phyloP scores from a whole-genome alignment of 2,113 vertebrate genomes.

The Centropristis striata region DNA sequence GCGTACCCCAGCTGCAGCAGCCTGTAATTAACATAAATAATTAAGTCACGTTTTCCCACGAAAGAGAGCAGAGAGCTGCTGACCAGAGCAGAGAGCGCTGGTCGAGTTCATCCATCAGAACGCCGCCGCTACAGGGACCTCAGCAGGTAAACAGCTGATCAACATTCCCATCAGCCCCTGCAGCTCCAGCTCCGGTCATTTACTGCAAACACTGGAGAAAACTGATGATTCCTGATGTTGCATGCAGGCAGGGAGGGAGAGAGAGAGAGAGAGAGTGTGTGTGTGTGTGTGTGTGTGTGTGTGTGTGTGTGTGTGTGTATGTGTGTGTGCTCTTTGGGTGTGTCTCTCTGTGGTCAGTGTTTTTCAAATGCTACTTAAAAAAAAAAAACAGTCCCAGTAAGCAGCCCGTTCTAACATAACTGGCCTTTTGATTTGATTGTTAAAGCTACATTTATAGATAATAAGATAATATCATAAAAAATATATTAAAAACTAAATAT shows the following conservation, averaged over 20 bases:
- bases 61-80: neutral
- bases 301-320: slow-evolving; percentile 3
- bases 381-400: too few species aligned
- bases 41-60: neutral
- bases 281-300: neutral
- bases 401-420: too few species aligned
- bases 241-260: too few species aligned
- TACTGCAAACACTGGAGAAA: neutral
- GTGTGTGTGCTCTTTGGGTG: neutral
- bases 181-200: neutral
- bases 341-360: slow-evolving; percentile 10
- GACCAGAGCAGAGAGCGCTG: neutral
- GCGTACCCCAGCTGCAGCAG: neutral
- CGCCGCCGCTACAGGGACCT: neutral
- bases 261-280: too few species aligned
- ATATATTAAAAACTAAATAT: too few species aligned
- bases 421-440: too few species aligned
- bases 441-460: too few species aligned
- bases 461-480: too few species aligned
- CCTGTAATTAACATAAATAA: slow-evolving; percentile 16
- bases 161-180: slow-evolving; percentile 21
- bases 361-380: neutral
- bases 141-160: slow-evolving; percentile 20
- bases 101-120: neutral
- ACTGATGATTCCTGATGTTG: neutral